Conservation (phyloP, 2,113 vertebrate genomes). For the Lampris megalopsis region DNA sequence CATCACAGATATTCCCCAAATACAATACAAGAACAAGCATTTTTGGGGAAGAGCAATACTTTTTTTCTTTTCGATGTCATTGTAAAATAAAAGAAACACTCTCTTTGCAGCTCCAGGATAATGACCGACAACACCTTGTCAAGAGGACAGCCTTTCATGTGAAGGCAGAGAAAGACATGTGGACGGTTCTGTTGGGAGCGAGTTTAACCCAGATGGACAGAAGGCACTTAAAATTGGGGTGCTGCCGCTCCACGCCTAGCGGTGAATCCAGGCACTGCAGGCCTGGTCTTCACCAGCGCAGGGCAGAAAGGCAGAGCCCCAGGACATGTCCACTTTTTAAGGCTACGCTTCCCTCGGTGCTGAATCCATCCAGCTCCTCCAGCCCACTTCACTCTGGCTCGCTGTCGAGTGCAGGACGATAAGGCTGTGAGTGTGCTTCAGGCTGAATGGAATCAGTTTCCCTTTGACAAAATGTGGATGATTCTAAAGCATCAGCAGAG, state of each 20-base stretch:
- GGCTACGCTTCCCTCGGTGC: slow-evolving; percentile 46
- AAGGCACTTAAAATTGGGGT: slow-evolving; percentile 78
- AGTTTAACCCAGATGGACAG: slow-evolving; percentile 45
- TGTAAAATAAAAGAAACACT: slow-evolving; percentile 38
- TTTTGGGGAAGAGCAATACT: slow-evolving; percentile 35
- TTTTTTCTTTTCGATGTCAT: slow-evolving; percentile 45
- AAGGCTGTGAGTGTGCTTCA: slow-evolving; percentile 16
- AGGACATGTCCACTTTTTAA: slow-evolving; percentile 49
- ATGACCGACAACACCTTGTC: slow-evolving; percentile 18
- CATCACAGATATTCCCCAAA: slow-evolving; percentile 42
- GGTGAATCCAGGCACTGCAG: slow-evolving; percentile 79
- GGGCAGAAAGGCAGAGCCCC: slow-evolving; percentile 43
- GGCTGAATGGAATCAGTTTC: slow-evolving; percentile 27
- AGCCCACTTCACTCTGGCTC: slow-evolving; percentile 39
- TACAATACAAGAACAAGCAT: slow-evolving; percentile 45
- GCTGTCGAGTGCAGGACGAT: slow-evolving; percentile 18
- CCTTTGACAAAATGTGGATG: slow-evolving; percentile 8
- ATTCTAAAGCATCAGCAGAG: slow-evolving; percentile 25
- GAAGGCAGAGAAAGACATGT: slow-evolving; percentile 13
- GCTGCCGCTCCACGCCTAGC: slow-evolving; percentile 12
- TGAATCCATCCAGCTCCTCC: slow-evolving; percentile 25
- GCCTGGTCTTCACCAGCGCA: slow-evolving; percentile 70
- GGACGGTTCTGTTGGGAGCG: slow-evolving; percentile 42
- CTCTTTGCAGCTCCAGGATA: slow-evolving; percentile 50
- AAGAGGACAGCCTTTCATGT: slow-evolving; percentile 5